Percentiles rank a stretch among this genome's conserved stretches.
These are phyloP conservation scores for Heliconius hewitsoni DNA, from an alignment of 1,140 invertebrate genomes.

Conservation along the genomic window DNA sequence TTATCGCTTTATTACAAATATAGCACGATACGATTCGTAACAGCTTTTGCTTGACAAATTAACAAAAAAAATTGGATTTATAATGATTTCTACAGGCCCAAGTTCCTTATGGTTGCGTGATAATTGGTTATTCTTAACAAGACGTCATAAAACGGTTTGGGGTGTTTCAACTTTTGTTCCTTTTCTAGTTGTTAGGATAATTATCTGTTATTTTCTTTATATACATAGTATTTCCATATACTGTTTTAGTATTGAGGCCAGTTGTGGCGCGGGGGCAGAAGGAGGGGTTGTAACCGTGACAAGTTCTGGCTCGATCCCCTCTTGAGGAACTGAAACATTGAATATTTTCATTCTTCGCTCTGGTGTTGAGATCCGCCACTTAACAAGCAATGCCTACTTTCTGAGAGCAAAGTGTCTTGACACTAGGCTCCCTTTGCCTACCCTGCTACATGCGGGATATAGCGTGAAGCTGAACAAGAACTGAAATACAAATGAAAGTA, in stretches of 20 bases:
- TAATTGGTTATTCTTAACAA: conserved; percentile 7
- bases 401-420: too few relatives aligned
- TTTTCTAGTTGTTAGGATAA: background rate
- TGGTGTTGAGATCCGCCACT: too few relatives aligned
- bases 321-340: too few relatives aligned
- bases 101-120: background rate
- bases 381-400: too few relatives aligned
- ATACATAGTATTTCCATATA: background rate
- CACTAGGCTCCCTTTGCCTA: too few relatives aligned
- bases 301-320: too few relatives aligned
- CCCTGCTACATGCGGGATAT: too few relatives aligned
- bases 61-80: background rate
- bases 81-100: background rate
- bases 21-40: background rate
- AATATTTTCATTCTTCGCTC: too few relatives aligned
- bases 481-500: too few relatives aligned
- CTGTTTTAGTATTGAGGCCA: background rate
- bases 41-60: background rate
- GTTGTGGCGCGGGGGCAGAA: too few relatives aligned
- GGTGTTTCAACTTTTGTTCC: background rate
- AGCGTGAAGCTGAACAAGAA: too few relatives aligned
- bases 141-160: background rate
- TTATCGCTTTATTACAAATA: conserved; percentile 4
- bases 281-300: too few relatives aligned
- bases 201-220: background rate